A percentile compares a stretch with the other conserved stretches of the same genome.
These are phyloP conservation scores for Sebastes diaconus DNA, from an alignment of 2,797 vertebrate genomes.

Conservation along the genomic window DNA sequence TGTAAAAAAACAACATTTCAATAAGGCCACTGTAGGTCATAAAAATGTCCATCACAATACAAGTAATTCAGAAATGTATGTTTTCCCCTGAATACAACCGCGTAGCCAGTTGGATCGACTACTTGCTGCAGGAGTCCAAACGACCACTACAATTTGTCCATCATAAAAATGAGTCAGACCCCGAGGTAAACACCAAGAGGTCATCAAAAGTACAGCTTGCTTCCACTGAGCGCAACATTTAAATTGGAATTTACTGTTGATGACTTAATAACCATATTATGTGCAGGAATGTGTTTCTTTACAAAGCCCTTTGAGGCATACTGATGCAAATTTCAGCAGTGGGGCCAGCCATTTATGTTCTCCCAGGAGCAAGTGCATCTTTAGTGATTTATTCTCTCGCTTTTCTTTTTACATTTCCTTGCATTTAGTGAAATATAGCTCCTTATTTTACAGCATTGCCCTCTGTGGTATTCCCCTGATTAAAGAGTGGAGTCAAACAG, in stretches of 20 bases:
- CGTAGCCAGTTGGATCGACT: constrained; percentile 8
- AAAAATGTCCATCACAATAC: neutral
- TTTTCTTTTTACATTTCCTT: constrained; percentile 10
- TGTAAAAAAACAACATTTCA: neutral
- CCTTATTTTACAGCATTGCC: neutral
- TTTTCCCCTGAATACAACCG: neutral
- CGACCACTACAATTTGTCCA: constrained; percentile 25
- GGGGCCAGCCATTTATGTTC: constrained; percentile 8
- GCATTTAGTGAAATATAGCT: constrained; percentile 22
- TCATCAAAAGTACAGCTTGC: constrained; percentile 44
- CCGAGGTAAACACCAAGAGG: constrained; percentile 40
- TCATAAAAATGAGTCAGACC: constrained; percentile 13
- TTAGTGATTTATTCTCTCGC: constrained; percentile 15
- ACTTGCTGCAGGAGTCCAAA: constrained; percentile 12
- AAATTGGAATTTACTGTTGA: constrained; percentile 41
- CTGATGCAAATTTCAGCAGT: constrained; percentile 43
- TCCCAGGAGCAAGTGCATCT: constrained; percentile 17
- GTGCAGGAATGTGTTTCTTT: constrained; percentile 35
- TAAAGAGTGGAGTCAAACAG: neutral
- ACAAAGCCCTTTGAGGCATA: constrained; percentile 16
- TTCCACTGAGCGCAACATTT: constrained; percentile 18
- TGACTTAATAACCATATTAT: constrained; percentile 51
- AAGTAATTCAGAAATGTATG: neutral
- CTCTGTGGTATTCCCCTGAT: neutral
- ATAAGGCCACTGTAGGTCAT: neutral